Percentiles rank a stretch among this genome's conserved stretches.
Conservation (phyloP, 2,113 vertebrate genomes). For the Steatornis caripensis region DNA sequence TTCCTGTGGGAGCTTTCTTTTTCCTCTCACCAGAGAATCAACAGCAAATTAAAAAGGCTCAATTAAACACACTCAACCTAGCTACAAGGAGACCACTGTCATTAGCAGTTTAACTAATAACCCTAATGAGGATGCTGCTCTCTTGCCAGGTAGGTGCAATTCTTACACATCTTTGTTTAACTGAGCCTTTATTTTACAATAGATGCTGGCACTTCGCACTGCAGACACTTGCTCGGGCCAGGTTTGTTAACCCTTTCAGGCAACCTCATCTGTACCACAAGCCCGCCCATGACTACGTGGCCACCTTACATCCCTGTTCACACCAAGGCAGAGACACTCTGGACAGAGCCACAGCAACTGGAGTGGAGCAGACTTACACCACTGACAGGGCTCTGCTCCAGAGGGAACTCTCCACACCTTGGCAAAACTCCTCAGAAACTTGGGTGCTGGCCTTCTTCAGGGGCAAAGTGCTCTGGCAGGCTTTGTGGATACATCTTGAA, state of each 20-base stretch:
- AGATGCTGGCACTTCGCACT: neutral
- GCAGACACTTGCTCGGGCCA: neutral
- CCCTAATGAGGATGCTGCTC: neutral
- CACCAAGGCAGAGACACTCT: neutral
- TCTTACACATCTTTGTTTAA: neutral
- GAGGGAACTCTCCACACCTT: neutral
- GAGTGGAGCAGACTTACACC: neutral
- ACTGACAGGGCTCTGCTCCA: neutral
- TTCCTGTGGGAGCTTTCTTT: neutral
- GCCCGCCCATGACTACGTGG: neutral
- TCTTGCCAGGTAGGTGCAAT: neutral
- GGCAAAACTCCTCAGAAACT: neutral
- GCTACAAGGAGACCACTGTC: neutral
- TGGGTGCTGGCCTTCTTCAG: neutral
- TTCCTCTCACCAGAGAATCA: constrained; percentile 24
- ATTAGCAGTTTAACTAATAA: constrained; percentile 16
- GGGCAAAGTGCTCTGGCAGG: neutral
- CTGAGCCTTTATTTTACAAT: neutral
- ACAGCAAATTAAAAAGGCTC: constrained; percentile 1
- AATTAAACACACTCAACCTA: neutral
- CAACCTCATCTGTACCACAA: neutral
- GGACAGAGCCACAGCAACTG: neutral
- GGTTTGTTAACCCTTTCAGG: neutral
- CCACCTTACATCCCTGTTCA: neutral
- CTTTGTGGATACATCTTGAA: neutral